These are phyloP conservation scores for Antheraea yamamai DNA, from an alignment of 2,888 invertebrate genomes.

Conservation along the genomic window DNA sequence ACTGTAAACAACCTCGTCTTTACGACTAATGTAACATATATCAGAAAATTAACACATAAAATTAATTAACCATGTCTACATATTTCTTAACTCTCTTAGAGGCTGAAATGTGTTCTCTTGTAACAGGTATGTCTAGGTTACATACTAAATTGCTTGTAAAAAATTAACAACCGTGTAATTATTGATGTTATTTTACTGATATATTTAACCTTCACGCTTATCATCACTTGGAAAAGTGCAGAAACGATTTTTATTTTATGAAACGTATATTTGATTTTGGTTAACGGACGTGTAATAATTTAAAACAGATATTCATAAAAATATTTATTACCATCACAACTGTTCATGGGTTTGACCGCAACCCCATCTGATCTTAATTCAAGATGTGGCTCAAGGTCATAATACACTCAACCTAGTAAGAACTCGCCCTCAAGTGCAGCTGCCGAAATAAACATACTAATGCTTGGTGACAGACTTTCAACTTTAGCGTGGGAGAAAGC, in stretches of 20 bases:
- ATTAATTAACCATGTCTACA: conserved; percentile 11
- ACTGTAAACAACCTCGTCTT: neutral
- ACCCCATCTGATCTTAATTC: too few species aligned
- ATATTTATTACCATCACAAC: too few species aligned
- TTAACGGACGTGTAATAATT: too few species aligned
- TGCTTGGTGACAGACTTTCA: too few species aligned
- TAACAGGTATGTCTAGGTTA: conserved; percentile 7
- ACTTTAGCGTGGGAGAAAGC: too few species aligned
- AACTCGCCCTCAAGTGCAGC: too few species aligned
- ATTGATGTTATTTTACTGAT: neutral
- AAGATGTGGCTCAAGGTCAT: too few species aligned
- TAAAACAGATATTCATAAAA: too few species aligned
- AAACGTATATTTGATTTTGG: neutral
- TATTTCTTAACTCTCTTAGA: conserved; percentile 1
- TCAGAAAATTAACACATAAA: conserved; percentile 8
- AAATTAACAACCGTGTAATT: conserved; percentile 4
- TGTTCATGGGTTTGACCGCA: too few species aligned
- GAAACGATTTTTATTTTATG: neutral
- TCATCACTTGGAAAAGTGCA: neutral
- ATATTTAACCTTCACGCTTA: conserved; percentile 12
- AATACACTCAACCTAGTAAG: too few species aligned
- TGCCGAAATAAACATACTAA: too few species aligned
- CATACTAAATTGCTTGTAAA: conserved; percentile 5
- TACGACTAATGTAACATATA: neutral
- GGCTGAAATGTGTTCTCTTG: conserved; percentile 9